Evolutionary conservation across 2,888 invertebrate genomes (phyloP).

Genomic region (Drosophila kambysellisi): DNA sequence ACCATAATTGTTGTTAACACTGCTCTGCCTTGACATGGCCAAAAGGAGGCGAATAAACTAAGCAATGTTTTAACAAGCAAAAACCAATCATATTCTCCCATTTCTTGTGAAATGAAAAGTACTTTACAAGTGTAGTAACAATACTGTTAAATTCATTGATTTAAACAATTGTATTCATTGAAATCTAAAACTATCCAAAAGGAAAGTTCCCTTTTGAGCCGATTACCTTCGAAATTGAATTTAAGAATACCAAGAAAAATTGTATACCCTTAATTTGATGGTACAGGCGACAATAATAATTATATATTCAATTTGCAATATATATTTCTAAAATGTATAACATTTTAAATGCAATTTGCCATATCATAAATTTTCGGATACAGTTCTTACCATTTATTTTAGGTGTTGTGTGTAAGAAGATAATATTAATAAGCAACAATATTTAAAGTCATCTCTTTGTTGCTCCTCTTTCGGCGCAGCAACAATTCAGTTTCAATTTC

Average conservation of each 20-base stretch:
- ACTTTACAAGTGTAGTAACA: neutral
- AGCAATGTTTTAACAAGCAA: neutral
- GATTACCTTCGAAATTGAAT: neutral
- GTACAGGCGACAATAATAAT: too few species aligned
- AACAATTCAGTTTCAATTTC: neutral
- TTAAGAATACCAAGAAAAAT: too few species aligned
- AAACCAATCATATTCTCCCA: neutral
- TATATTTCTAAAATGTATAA: neutral
- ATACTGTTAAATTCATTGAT: neutral
- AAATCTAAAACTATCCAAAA: neutral
- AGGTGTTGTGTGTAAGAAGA: too few species aligned
- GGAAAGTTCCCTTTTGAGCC: neutral
- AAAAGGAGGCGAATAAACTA: neutral
- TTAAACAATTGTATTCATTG: neutral
- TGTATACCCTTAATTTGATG: too few species aligned
- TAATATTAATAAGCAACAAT: too few species aligned
- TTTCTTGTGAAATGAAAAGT: neutral
- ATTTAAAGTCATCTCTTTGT: too few species aligned
- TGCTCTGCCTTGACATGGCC: neutral
- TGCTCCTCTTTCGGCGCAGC: too few species aligned
- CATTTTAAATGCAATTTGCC: neutral
- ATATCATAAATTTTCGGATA: neutral
- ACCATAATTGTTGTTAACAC: slow-evolving; percentile 1
- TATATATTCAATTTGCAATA: neutral
- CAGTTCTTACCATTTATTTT: too few species aligned